phyloP scores from a whole-genome alignment of 2,888 invertebrate species.

The Caenorhabditis sp. region DNA sequence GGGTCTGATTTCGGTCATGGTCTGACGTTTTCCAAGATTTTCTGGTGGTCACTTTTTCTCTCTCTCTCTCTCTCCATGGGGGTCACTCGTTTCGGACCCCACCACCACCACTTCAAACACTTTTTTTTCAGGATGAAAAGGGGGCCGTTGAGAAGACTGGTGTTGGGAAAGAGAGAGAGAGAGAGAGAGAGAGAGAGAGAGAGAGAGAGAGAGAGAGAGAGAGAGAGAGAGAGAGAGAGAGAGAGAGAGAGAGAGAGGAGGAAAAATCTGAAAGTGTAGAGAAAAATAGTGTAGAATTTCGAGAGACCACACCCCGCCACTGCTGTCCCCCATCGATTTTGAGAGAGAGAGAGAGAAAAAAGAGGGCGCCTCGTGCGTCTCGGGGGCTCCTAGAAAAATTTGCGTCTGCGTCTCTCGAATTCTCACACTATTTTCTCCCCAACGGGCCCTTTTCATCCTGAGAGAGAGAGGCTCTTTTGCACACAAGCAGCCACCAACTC shows the following conservation, averaged over 20 bases:
- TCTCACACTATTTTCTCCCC: background rate
- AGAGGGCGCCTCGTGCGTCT: no score
- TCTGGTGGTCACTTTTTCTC: no score
- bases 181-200: background rate
- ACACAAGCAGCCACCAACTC: conserved; percentile 47
- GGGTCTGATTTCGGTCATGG: no score
- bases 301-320: background rate
- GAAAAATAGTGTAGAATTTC: background rate
- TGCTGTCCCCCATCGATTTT: conserved; percentile 37
- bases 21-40: no score
- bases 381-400: conserved; percentile 6
- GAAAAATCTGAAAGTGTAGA: conserved; percentile 6
- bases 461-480: background rate
- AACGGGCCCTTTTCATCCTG: conserved; percentile 2
- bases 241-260: background rate
- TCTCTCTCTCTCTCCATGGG: no score
- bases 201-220: background rate
- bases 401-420: conserved; percentile 17
- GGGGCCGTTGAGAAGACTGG: no score
- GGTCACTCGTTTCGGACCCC: no score
- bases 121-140: no score
- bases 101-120: no score
- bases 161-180: no score
- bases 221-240: no score
- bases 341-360: no score